Evolutionary conservation across 2,113 vertebrate genomes (phyloP).

Genomic region (Sclerurus mexicanus): DNA sequence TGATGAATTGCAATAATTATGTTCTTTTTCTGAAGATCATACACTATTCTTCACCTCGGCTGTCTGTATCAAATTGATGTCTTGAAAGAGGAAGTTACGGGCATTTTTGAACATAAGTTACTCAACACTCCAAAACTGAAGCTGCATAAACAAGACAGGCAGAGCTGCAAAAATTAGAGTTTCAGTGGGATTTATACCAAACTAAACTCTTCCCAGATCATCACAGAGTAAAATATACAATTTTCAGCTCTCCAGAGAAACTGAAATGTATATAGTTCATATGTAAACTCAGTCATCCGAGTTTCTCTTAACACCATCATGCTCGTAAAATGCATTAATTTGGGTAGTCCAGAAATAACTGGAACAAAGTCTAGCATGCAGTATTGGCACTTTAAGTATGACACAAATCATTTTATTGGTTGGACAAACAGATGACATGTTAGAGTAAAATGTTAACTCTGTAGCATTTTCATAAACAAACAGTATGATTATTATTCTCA

Average conservation of each 20-base stretch:
- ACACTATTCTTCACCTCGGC: background rate
- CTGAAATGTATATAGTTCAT: background rate
- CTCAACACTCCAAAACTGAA: background rate
- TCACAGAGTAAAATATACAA: background rate
- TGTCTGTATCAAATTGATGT: background rate
- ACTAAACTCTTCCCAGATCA: background rate
- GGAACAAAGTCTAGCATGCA: background rate
- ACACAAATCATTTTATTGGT: background rate
- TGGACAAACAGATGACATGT: background rate
- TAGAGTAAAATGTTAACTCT: background rate
- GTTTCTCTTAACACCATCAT: background rate
- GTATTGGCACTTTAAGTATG: background rate
- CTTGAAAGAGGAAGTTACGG: background rate
- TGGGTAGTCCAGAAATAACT: background rate
- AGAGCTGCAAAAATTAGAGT: background rate
- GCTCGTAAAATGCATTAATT: background rate
- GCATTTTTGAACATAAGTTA: background rate
- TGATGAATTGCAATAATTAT: background rate
- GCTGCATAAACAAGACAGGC: background rate
- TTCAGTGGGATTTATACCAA: background rate
- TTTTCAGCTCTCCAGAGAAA: background rate
- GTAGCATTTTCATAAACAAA: background rate
- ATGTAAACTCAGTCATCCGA: background rate
- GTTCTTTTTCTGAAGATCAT: background rate
- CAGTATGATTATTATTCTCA: background rate